A percentile compares a stretch with the other conserved stretches of the same genome.
phyloP scores from a whole-genome alignment of 2,113 vertebrate genomes.

The Petrocephalus zakoni region DNA sequence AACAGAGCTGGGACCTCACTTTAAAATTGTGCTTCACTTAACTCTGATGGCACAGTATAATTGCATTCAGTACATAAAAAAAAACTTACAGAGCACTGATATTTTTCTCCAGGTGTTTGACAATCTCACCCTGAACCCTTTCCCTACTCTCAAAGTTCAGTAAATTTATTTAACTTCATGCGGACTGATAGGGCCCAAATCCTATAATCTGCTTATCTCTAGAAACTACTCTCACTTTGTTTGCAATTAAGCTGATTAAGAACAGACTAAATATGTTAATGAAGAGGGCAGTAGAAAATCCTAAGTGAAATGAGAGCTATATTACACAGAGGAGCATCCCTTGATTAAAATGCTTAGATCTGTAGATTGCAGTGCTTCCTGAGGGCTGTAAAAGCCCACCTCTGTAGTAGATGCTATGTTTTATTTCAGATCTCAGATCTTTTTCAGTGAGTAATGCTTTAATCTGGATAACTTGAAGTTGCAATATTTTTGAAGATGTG shows the following conservation, averaged over 20 bases:
- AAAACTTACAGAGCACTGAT: neutral
- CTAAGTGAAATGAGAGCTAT: neutral
- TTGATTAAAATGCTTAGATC: neutral
- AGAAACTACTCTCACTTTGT: neutral
- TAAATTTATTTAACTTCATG: neutral
- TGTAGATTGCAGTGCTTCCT: neutral
- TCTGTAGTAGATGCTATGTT: neutral
- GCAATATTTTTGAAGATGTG: neutral
- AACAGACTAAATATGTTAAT: neutral
- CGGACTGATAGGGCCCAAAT: neutral
- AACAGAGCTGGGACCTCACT: neutral
- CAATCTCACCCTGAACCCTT: neutral
- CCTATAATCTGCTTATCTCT: neutral
- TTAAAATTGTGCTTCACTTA: neutral
- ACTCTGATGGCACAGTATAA: neutral
- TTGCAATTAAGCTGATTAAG: neutral
- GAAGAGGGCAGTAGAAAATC: neutral
- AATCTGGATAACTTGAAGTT: neutral
- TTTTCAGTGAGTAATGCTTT: neutral
- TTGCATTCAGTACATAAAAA: neutral
- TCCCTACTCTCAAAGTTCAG: neutral
- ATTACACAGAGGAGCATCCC: neutral
- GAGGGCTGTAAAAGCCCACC: neutral
- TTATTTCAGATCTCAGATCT: neutral
- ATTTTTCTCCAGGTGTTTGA: neutral